These are phyloP conservation scores for Anseranas semipalmata DNA, from an alignment of 2,113 vertebrate genomes.

Conservation along the genomic window DNA sequence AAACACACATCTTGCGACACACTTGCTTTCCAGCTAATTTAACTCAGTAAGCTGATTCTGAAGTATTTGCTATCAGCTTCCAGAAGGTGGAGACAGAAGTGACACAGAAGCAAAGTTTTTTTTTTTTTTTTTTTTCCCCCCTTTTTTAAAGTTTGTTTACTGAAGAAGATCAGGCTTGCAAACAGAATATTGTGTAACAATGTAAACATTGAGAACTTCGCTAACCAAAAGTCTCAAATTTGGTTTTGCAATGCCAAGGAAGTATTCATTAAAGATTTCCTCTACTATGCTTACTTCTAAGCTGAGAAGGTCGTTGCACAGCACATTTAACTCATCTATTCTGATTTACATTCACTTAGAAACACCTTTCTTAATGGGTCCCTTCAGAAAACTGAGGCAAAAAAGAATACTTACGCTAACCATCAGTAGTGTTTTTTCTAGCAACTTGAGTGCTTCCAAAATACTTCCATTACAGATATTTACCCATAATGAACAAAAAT, in stretches of 20 bases:
- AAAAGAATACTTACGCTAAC: neutral
- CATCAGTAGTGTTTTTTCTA: neutral
- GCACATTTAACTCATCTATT: neutral
- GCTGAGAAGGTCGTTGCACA: neutral
- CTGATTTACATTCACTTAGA: neutral
- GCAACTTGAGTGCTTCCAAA: neutral
- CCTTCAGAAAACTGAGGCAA: neutral
- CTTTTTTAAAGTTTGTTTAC: neutral
- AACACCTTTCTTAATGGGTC: neutral
- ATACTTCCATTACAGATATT: neutral
- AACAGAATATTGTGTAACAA: neutral
- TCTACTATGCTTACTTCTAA: neutral
- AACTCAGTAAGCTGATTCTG: neutral
- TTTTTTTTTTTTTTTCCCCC: too few relatives aligned
- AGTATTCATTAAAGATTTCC: neutral
- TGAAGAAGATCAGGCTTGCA: neutral
- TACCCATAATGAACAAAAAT: neutral
- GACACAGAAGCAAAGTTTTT: neutral
- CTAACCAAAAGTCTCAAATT: neutral
- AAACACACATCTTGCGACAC: neutral
- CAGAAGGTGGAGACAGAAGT: conserved; percentile 66
- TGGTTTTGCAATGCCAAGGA: neutral
- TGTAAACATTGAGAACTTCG: neutral
- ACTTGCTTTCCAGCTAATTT: conserved; percentile 12
- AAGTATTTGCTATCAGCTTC: conserved; percentile 47